A percentile compares a stretch with the other conserved stretches of the same genome.
These are phyloP conservation scores for Orcinus orca DNA, from an alignment of 2,113 vertebrate genomes.

Conservation along the genomic window DNA sequence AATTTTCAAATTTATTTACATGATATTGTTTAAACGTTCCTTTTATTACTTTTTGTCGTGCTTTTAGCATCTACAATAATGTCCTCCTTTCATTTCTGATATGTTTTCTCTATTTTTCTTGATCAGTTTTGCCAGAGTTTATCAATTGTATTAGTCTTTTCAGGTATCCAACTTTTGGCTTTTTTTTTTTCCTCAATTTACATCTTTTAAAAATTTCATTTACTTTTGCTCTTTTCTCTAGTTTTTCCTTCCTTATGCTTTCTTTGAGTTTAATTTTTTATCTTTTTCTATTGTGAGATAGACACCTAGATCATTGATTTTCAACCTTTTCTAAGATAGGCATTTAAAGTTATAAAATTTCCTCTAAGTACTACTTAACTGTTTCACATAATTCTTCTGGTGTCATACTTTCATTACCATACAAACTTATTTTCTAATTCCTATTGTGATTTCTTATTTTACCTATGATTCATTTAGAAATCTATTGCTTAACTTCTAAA, in stretches of 20 bases:
- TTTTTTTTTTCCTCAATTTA: background rate
- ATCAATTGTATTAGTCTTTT: background rate
- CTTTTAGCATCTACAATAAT: background rate
- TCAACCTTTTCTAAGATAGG: background rate
- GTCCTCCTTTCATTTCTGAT: background rate
- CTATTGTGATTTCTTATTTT: background rate
- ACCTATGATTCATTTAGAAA: background rate
- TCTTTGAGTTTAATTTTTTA: background rate
- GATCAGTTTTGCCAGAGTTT: background rate
- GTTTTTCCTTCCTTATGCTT: background rate
- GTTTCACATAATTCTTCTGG: background rate
- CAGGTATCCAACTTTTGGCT: background rate
- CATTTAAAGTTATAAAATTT: background rate
- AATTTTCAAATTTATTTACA: background rate
- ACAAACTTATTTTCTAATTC: background rate
- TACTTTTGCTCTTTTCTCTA: background rate
- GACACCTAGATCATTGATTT: background rate
- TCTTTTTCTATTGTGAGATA: background rate
- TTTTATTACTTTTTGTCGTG: background rate
- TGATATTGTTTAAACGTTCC: background rate
- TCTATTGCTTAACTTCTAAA: background rate
- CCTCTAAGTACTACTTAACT: background rate
- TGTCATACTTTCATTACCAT: background rate
- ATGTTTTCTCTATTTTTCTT: background rate
- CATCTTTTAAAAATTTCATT: background rate